Evolutionary conservation across 2,888 invertebrate genomes (phyloP).

Genomic region (Megaustenia siamemsis): DNA sequence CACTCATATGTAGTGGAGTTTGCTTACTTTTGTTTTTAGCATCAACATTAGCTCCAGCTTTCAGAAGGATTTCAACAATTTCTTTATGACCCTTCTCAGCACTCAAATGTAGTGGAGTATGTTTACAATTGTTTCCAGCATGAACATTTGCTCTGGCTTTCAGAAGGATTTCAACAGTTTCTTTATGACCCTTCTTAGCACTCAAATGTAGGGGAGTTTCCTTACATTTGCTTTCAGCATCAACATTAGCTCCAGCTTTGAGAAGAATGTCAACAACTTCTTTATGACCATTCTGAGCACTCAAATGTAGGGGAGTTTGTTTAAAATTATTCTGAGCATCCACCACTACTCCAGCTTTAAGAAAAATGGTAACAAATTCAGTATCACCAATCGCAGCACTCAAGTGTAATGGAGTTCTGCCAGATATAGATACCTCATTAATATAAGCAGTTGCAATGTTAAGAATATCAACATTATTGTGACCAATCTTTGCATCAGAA

Average conservation of each 20-base stretch:
- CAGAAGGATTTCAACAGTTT: neutral
- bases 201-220: neutral
- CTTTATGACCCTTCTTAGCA: neutral
- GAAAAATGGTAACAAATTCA: neutral
- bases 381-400: neutral
- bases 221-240: neutral
- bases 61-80: constrained; percentile 7
- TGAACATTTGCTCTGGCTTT: neutral
- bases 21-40: too few species aligned
- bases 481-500: too few species aligned
- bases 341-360: neutral
- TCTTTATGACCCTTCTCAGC: neutral
- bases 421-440: too few species aligned
- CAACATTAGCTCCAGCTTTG: neutral
- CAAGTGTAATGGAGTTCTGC: neutral
- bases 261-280: neutral
- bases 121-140: neutral
- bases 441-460: too few species aligned
- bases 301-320: neutral
- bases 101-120: neutral
- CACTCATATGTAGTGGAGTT: neutral
- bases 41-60: neutral
- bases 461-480: too few species aligned
- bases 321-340: neutral
- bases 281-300: neutral